Conservation (phyloP, 2,797 vertebrate genomes). For the Phylloscopus collybita region DNA sequence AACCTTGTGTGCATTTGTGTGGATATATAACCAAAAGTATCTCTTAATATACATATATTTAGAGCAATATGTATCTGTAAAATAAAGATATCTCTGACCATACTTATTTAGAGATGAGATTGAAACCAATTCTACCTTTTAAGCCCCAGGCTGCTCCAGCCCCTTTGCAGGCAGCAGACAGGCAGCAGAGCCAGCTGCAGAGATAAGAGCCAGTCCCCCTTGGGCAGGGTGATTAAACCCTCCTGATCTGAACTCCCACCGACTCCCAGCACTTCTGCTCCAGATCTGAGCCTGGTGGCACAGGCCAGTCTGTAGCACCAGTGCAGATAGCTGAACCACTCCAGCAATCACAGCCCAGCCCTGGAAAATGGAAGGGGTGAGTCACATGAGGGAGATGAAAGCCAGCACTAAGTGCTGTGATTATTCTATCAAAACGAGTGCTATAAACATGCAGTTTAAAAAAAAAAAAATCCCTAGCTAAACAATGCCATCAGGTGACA, state of each 20-base stretch:
- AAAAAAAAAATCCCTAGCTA: conserved; percentile 17
- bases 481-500: conserved; percentile 48
- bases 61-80: background rate
- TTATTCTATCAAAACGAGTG: conserved; percentile 37
- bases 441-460: conserved; percentile 29
- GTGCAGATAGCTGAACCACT: conserved; percentile 36
- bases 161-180: background rate
- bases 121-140: background rate
- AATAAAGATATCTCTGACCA: background rate
- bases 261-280: background rate
- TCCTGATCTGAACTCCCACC: background rate
- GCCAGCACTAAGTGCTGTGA: conserved; percentile 41
- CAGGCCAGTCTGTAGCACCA: background rate
- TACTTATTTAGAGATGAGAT: background rate
- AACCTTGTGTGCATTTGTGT: background rate
- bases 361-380: conserved; percentile 40
- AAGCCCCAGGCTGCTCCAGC: background rate
- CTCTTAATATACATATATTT: background rate
- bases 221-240: background rate
- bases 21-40: background rate
- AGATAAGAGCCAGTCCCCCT: conserved; percentile 13
- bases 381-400: conserved; percentile 67
- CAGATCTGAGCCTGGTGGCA: conserved; percentile 7
- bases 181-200: background rate
- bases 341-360: background rate